Conservation (phyloP, 2,888 invertebrate species). For the Drosophila maculinotata region DNA sequence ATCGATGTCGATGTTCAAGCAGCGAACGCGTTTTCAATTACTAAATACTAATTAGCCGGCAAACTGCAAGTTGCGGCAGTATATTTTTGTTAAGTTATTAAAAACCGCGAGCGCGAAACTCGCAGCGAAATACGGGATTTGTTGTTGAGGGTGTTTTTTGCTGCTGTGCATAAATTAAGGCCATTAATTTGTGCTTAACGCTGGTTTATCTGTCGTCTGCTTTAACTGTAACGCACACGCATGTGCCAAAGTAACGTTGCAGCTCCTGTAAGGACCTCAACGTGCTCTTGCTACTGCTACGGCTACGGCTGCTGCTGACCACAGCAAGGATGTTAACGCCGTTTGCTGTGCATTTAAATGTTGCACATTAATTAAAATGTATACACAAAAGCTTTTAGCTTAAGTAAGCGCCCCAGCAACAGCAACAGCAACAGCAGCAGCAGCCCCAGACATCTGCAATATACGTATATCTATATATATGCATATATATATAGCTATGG, state of each 20-base stretch:
- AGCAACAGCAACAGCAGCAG: constrained; percentile 16
- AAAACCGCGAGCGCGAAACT: constrained; percentile 51
- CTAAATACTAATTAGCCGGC: constrained; percentile 76
- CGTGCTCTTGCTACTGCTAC: not conserved
- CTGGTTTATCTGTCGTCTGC: constrained; percentile 71
- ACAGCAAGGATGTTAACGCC: constrained; percentile 50
- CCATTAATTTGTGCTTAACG: constrained; percentile 77
- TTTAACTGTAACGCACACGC: constrained; percentile 63
- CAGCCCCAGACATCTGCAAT: constrained; percentile 38
- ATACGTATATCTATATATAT: constrained; percentile 13
- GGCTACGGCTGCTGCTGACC: constrained; percentile 34
- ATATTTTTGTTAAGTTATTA: constrained; percentile 78
- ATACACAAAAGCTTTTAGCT: constrained; percentile 80
- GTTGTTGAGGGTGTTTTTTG: constrained; percentile 4
- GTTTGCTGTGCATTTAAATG: constrained; percentile 76
- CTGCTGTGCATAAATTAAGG: constrained; percentile 73
- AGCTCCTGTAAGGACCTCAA: constrained; percentile 9
- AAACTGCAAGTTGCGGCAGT: constrained; percentile 56
- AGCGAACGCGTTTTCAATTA: constrained; percentile 68
- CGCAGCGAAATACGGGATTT: constrained; percentile 7
- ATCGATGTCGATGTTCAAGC: constrained; percentile 54
- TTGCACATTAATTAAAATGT: constrained; percentile 81
- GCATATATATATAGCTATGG: not conserved
- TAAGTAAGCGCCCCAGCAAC: constrained; percentile 66
- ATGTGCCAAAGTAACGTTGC: constrained; percentile 39